phyloP scores from a whole-genome alignment of 2,797 vertebrate species.

The Enteromius anoplus region DNA sequence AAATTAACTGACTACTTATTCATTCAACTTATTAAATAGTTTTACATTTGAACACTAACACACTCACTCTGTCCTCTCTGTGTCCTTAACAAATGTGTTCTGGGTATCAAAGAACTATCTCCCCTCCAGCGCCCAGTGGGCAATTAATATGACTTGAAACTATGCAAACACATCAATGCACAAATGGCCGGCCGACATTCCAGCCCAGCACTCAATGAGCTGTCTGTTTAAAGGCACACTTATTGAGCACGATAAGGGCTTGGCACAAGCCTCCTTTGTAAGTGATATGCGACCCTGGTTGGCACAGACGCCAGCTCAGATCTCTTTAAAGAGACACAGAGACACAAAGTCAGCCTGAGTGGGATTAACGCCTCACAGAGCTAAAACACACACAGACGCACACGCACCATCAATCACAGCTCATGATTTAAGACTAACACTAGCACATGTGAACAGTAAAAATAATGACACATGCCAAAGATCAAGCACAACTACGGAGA shows the following conservation, averaged over 20 bases:
- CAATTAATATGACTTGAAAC: slow-evolving; percentile 55
- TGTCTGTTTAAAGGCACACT: slow-evolving; percentile 59
- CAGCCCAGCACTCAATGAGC: slow-evolving; percentile 68
- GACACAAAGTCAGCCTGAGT: slow-evolving; percentile 69
- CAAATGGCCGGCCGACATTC: slow-evolving; percentile 70
- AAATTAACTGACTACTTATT: background rate
- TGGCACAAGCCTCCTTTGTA: slow-evolving; percentile 78
- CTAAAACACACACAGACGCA: slow-evolving; percentile 49
- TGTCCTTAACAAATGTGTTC: slow-evolving; percentile 72
- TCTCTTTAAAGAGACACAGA: slow-evolving; percentile 72
- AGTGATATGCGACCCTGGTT: slow-evolving; percentile 74
- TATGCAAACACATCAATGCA: slow-evolving; percentile 58
- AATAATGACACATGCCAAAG: background rate
- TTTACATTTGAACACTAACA: slow-evolving; percentile 37
- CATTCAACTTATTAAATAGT: background rate
- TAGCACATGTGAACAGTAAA: slow-evolving; percentile 1
- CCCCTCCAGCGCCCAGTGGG: slow-evolving; percentile 47
- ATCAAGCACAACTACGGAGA: background rate
- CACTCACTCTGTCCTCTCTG: slow-evolving; percentile 60
- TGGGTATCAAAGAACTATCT: slow-evolving; percentile 63
- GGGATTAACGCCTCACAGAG: slow-evolving; percentile 72
- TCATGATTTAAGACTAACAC: slow-evolving; percentile 29
- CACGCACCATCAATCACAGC: slow-evolving; percentile 36
- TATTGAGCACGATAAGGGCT: slow-evolving; percentile 65
- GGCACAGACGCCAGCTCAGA: slow-evolving; percentile 75